Evolutionary conservation across 2,888 invertebrate genomes (phyloP).

Genomic region (Lycia hirtaria): DNA sequence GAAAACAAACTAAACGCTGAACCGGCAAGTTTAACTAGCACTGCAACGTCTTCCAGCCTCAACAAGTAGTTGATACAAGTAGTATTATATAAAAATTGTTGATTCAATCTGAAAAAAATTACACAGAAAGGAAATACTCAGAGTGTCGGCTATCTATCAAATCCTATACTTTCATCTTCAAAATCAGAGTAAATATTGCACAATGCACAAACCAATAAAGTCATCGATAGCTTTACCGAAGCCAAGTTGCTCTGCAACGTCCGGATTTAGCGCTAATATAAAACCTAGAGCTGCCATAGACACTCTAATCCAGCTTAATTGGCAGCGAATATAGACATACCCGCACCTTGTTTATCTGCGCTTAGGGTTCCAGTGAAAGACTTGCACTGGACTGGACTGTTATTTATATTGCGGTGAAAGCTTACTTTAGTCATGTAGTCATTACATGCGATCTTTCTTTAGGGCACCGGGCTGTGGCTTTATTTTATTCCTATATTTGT

Average conservation of each 20-base stretch:
- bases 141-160: too few species aligned
- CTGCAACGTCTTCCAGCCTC: too few species aligned
- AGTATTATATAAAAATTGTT: too few species aligned
- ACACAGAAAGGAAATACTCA: too few species aligned
- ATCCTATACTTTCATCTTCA: neutral
- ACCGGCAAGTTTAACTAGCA: too few species aligned
- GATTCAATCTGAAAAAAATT: too few species aligned
- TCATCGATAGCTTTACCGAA: neutral
- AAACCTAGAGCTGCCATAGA: neutral
- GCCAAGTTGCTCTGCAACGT: constrained; percentile 1
- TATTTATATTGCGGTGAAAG: neutral
- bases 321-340: constrained; percentile 15
- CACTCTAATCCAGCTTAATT: constrained; percentile 17
- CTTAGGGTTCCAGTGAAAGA: constrained; percentile 7
- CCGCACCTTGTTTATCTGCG: constrained; percentile 17
- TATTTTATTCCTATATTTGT: too few species aligned
- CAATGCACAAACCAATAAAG: neutral
- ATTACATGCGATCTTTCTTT: neutral
- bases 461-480: neutral
- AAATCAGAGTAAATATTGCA: neutral
- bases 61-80: too few species aligned
- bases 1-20: too few species aligned
- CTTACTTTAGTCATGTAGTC: neutral
- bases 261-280: constrained; percentile 8
- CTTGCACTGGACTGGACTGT: neutral